Conservation (phyloP, 1,140 invertebrate genomes). For the Penaeus japonicus region DNA sequence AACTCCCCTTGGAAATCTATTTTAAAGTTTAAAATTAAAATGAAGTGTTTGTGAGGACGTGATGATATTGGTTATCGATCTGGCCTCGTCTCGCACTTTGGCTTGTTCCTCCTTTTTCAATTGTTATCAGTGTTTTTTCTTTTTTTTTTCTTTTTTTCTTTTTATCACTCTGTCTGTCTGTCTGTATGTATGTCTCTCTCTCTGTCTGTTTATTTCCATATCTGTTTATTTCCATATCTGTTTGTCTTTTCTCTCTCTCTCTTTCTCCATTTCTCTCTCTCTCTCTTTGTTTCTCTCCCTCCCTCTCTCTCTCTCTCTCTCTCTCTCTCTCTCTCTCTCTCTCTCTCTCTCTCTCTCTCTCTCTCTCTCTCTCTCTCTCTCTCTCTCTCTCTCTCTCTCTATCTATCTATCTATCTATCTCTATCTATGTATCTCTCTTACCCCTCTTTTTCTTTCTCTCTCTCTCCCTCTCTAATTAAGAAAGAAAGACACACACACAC, state of each 20-base stretch:
- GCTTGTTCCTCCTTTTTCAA: not conserved
- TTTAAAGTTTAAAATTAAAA: constrained; percentile 37
- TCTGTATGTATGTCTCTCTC: not conserved
- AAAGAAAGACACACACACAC: not conserved
- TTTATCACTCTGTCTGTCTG: not conserved
- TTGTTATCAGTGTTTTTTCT: not conserved
- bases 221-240: not conserved
- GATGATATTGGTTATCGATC: constrained; percentile 21
- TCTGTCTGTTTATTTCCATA: not conserved
- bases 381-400: no score
- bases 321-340: no score
- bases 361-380: no score
- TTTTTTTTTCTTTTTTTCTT: not conserved
- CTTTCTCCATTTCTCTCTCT: not conserved
- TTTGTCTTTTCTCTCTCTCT: not conserved
- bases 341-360: no score
- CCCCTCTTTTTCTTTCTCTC: no score
- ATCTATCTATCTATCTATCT: no score
- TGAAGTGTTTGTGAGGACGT: constrained; percentile 24
- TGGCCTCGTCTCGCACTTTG: not conserved
- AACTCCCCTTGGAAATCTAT: not conserved
- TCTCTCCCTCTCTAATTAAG: not conserved
- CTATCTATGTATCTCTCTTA: no score
- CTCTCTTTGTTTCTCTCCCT: no score
- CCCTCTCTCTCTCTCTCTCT: no score